Percentiles rank a stretch among this genome's conserved stretches.
phyloP scores from a whole-genome alignment of 2,797 vertebrate genomes.

The Florisuga fusca region DNA sequence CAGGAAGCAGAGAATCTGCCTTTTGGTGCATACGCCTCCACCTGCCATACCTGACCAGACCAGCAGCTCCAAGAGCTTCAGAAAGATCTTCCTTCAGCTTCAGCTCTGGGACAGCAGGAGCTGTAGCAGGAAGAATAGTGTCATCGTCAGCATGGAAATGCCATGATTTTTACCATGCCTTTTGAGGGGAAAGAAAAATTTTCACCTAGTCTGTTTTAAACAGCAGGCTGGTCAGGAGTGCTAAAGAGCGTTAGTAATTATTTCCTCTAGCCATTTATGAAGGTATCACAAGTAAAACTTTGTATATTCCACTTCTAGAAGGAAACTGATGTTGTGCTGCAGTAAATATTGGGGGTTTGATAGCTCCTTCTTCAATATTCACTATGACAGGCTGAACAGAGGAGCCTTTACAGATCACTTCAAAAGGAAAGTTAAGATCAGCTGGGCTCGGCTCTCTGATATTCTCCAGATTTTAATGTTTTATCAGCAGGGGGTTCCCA shows the following conservation, averaged over 20 bases:
- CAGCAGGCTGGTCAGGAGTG: neutral
- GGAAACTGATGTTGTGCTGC: neutral
- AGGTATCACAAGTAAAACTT: neutral
- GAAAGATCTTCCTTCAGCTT: neutral
- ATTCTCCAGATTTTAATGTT: slow-evolving; percentile 13
- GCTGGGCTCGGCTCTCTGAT: neutral
- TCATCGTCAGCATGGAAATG: neutral
- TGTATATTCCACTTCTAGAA: neutral
- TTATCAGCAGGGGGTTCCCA: neutral
- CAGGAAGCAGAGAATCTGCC: neutral
- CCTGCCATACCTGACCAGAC: neutral
- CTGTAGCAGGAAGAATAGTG: neutral
- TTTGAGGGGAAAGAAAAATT: neutral
- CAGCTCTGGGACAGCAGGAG: neutral
- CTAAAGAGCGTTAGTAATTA: neutral
- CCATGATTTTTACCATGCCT: accelerated
- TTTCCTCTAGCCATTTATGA: neutral
- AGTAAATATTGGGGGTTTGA: neutral
- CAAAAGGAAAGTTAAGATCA: slow-evolving; percentile 6
- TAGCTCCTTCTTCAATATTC: neutral
- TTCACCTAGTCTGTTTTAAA: neutral
- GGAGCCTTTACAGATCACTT: neutral
- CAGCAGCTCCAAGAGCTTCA: neutral
- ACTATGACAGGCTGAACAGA: neutral
- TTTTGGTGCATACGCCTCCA: neutral